Evolutionary conservation across 2,888 invertebrate species (phyloP), one percentile per base, ranked within the genome.

Genomic region (Chalcosyrphus nemorum): DNA sequence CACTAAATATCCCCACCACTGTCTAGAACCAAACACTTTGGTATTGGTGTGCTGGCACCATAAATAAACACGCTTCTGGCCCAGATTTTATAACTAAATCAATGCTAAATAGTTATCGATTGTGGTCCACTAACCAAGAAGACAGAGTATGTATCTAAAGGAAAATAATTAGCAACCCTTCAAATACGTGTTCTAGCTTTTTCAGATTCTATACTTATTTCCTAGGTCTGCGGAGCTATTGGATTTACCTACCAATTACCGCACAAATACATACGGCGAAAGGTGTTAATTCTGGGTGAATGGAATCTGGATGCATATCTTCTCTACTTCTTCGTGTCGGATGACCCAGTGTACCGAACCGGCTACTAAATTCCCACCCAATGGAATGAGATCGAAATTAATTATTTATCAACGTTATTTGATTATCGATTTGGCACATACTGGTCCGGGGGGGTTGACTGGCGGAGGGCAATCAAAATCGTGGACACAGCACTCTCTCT

Each of bases 351-450:
- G 81, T 57, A 54, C 19, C n/a, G n/a, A 24, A 19, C 19, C n/a
- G n/a, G 4, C 9, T 32, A 43, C 3, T 15, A 17, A 35, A 11
- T 2, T n/a, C 6, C 32, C 35, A 38, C 27, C 17, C 13, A 45
- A 56, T 41, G 59, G 71, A 77, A 65, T 71, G 77, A 77, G 82
- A 82, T 82, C 77, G 78, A 82, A 77, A 82, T 82, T 82, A 82
- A 82, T 82, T 82, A 78, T 78, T 78, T 74, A 78, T 78, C 72
- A 56, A 66, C 56, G 59, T 74, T 82, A 74, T 77, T 82, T 82
- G 78, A 68, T 72, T 82, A 82, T 72, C 77, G 78, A 82, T 82
- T 82, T 82, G 72, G 82, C 82, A 82, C 72, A 78, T 71, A 76
- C 50, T 75, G 68, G 54, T 38, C 24, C 7, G 41, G 9, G 1